Evolutionary conservation across 2,113 vertebrate genomes (phyloP).

Genomic region (Physeter macrocephalus): DNA sequence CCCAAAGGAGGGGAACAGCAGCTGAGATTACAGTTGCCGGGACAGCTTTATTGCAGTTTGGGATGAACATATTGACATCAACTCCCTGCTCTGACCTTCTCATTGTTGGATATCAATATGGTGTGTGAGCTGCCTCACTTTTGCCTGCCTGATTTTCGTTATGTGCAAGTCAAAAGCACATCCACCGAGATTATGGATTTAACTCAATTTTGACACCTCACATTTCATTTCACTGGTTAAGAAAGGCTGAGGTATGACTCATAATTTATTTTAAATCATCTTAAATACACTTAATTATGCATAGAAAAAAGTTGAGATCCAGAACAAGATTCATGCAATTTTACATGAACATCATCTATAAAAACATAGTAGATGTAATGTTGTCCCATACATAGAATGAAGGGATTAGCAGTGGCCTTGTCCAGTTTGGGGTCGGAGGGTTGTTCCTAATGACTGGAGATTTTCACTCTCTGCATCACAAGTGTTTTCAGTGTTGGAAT

Average conservation of each 20-base stretch:
- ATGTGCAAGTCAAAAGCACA: slow-evolving; percentile 71
- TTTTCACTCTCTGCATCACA: neutral
- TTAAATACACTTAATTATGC: slow-evolving; percentile 73
- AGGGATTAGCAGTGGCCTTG: neutral
- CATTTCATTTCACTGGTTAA: slow-evolving; percentile 58
- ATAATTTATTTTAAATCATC: slow-evolving; percentile 76
- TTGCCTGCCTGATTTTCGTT: slow-evolving; percentile 25
- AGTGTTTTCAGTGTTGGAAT: neutral
- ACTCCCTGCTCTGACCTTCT: slow-evolving; percentile 59
- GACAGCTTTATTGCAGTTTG: slow-evolving; percentile 62
- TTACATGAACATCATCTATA: slow-evolving; percentile 39
- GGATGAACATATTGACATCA: slow-evolving; percentile 64
- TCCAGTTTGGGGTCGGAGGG: neutral
- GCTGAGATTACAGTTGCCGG: slow-evolving; percentile 40
- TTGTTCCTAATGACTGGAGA: neutral
- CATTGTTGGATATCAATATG: slow-evolving; percentile 53
- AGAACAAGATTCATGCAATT: slow-evolving; percentile 32
- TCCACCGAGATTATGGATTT: slow-evolving; percentile 56
- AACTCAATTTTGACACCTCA: slow-evolving; percentile 72
- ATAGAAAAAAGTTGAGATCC: slow-evolving; percentile 41
- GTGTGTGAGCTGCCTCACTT: slow-evolving; percentile 27
- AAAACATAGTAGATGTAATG: neutral
- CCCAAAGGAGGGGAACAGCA: slow-evolving; percentile 3
- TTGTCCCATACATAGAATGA: neutral
- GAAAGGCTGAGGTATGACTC: slow-evolving; percentile 70